Conservation (phyloP, 2,888 invertebrate species). For the Pogonocherus hispidulus region DNA sequence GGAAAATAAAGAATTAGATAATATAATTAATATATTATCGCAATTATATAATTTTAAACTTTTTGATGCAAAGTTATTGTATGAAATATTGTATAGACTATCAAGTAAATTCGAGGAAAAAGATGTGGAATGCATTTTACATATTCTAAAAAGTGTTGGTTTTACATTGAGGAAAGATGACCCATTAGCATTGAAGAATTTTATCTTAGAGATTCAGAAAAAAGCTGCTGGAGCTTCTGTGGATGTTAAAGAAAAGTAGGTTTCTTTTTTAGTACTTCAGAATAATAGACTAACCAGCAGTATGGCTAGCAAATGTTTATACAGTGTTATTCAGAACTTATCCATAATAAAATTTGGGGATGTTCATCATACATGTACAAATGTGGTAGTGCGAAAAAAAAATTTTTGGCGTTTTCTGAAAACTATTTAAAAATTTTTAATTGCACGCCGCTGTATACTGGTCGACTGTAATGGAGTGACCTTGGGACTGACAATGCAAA, state of each 20-base stretch:
- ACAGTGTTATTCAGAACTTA: no score
- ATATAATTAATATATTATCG: constrained; percentile 81
- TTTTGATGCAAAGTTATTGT: constrained; percentile 82
- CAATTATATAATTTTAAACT: constrained; percentile 93
- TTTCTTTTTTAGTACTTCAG: no score
- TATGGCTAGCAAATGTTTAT: no score
- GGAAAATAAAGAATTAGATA: constrained; percentile 86
- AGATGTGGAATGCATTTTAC: constrained; percentile 86
- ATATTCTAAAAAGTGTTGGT: constrained; percentile 84
- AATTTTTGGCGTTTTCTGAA: no score
- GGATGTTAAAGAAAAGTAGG: constrained; percentile 67
- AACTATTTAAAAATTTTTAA: no score
- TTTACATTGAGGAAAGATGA: constrained; percentile 90
- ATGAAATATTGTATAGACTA: constrained; percentile 83
- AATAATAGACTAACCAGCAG: no score
- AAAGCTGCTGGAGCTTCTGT: constrained; percentile 68
- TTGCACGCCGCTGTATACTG: no score
- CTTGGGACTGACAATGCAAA: no score
- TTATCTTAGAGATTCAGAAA: constrained; percentile 79
- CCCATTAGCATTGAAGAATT: constrained; percentile 82
- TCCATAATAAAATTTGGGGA: no score
- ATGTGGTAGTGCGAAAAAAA: no score
- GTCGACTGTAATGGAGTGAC: no score
- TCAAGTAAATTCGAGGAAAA: constrained; percentile 79
- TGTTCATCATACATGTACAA: no score